phyloP scores from a whole-genome alignment of 2,113 vertebrate species.

The Ictidomys tridecemlineatus region DNA sequence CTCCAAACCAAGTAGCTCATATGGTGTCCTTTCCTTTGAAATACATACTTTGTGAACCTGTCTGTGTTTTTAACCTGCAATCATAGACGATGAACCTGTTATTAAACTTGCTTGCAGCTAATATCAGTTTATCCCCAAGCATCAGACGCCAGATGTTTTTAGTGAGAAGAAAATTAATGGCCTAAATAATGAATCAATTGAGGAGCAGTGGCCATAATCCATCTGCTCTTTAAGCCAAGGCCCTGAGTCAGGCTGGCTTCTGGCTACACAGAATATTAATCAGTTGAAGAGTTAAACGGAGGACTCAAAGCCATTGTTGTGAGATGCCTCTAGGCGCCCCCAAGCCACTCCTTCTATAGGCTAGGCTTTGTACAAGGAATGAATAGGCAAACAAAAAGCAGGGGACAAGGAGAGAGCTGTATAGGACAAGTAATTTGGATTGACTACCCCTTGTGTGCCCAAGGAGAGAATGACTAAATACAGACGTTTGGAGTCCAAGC shows the following conservation, averaged over 20 bases:
- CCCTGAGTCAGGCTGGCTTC: constrained; percentile 63
- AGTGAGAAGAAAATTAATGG: constrained; percentile 85
- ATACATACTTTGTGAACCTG: constrained; percentile 47
- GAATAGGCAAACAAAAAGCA: constrained; percentile 72
- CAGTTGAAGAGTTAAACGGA: constrained; percentile 55
- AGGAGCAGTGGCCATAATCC: constrained; percentile 76
- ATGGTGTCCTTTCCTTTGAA: constrained; percentile 57
- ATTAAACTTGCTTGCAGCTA: constrained; percentile 78
- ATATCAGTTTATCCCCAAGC: constrained; percentile 80
- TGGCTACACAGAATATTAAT: constrained; percentile 75
- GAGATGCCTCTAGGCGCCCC: constrained; percentile 57
- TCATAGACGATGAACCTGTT: constrained; percentile 79
- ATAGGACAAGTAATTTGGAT: constrained; percentile 70
- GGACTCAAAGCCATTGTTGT: constrained; percentile 75
- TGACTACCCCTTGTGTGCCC: constrained; percentile 63
- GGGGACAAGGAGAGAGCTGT: constrained; percentile 51
- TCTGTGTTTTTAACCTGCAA: constrained; percentile 76
- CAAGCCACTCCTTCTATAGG: constrained; percentile 71
- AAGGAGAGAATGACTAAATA: constrained; percentile 70
- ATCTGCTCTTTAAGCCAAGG: constrained; percentile 82
- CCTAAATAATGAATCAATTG: constrained; percentile 86
- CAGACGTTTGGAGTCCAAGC: constrained; percentile 34
- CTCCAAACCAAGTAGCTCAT: constrained; percentile 42
- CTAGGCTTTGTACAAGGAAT: constrained; percentile 72
- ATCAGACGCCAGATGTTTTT: constrained; percentile 85